phyloP scores from a whole-genome alignment of 2,797 vertebrate genomes.

The Spinibarbus caldwelli region DNA sequence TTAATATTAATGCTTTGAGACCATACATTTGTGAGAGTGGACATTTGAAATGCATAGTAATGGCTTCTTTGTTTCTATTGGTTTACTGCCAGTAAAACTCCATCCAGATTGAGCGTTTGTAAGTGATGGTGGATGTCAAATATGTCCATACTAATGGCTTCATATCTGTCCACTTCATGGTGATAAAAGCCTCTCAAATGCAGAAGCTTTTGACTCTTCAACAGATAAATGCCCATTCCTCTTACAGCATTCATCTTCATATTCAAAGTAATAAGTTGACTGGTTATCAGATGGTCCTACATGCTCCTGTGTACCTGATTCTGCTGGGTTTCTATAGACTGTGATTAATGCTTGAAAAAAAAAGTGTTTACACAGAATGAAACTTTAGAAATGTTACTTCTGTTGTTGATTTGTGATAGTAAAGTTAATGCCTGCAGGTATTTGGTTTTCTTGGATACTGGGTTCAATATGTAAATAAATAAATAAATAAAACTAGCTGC shows the following conservation, averaged over 20 bases:
- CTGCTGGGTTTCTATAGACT: background rate
- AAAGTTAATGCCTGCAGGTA: background rate
- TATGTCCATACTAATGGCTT: constrained; percentile 27
- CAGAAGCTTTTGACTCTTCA: constrained; percentile 20
- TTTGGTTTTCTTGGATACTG: constrained; percentile 5
- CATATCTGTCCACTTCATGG: constrained; percentile 11
- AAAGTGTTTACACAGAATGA: background rate
- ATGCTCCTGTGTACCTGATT: no score
- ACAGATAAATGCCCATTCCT: background rate
- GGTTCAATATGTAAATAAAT: background rate
- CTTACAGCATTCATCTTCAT: background rate
- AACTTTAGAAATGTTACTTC: background rate
- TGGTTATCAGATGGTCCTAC: background rate
- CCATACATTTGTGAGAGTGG: constrained; percentile 23
- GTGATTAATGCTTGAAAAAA: background rate
- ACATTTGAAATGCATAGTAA: constrained; percentile 28
- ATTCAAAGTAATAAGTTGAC: background rate
- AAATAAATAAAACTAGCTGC: background rate
- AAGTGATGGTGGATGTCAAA: constrained; percentile 35
- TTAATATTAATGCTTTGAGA: constrained; percentile 49
- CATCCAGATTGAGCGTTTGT: background rate
- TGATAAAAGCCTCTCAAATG: constrained; percentile 39
- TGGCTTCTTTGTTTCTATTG: constrained; percentile 32
- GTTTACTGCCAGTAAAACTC: constrained; percentile 30
- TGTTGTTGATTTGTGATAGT: background rate